Evolutionary conservation across 2,113 vertebrate species (phyloP).

Genomic region (Catharus fuscescens): DNA sequence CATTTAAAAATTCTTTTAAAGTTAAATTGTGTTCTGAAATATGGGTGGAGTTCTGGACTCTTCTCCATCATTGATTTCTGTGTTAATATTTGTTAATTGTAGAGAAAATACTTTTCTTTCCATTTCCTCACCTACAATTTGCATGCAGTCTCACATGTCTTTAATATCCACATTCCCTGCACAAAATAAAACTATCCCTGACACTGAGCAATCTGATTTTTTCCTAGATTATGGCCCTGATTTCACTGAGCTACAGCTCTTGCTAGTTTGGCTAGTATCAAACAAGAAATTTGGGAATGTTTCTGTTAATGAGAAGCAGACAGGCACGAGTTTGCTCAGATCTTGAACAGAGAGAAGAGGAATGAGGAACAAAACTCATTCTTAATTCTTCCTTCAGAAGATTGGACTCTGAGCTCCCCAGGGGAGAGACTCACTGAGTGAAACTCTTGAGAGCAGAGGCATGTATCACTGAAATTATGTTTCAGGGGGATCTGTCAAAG

Average conservation of each 20-base stretch:
- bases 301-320: neutral
- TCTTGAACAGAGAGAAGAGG: neutral
- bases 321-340: neutral
- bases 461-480: slow-evolving; percentile 4
- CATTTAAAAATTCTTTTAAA: neutral
- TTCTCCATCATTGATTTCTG: neutral
- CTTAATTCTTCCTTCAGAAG: neutral
- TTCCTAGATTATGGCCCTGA: neutral
- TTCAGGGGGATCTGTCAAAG: neutral
- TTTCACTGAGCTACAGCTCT: neutral
- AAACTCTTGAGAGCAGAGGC: neutral
- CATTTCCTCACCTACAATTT: neutral
- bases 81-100: neutral
- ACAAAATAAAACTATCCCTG: neutral
- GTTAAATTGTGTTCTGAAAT: neutral
- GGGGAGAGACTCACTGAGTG: neutral
- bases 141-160: neutral
- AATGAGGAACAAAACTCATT: neutral
- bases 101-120: neutral
- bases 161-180: neutral
- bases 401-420: neutral
- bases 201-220: neutral
- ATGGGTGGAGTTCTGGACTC: neutral
- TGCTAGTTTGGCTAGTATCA: neutral
- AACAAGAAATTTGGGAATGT: neutral